Conservation (phyloP, 2,113 vertebrate species). For the Cranoglanis bouderius region DNA sequence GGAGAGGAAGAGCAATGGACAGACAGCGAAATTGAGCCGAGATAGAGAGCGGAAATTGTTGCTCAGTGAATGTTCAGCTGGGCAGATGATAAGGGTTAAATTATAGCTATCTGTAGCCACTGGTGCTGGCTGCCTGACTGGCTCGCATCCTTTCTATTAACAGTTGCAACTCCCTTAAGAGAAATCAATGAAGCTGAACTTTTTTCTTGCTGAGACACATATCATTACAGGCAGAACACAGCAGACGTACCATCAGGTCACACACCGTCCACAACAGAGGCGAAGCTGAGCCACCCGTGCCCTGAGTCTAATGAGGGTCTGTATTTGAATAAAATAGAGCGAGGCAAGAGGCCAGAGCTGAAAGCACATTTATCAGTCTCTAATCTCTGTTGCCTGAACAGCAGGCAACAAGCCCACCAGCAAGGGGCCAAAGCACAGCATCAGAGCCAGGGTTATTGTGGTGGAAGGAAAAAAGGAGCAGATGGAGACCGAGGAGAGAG, state of each 20-base stretch:
- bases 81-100: slow-evolving; percentile 45
- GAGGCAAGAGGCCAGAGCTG: slow-evolving; percentile 22
- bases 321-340: slow-evolving; percentile 32
- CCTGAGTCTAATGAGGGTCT: slow-evolving; percentile 43
- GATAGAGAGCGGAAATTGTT: slow-evolving; percentile 42
- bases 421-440: slow-evolving; percentile 19
- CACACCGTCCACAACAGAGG: not conserved
- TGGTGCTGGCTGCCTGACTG: slow-evolving; percentile 21
- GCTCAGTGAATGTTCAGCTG: slow-evolving; percentile 37
- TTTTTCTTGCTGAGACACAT: slow-evolving; percentile 10
- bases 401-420: slow-evolving; percentile 27
- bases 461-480: not conserved
- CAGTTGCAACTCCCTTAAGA: slow-evolving; percentile 26
- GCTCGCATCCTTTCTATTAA: slow-evolving; percentile 28
- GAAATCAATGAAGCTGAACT: slow-evolving; percentile 22
- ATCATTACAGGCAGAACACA: slow-evolving; percentile 27
- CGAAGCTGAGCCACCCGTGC: not conserved
- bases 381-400: slow-evolving; percentile 39
- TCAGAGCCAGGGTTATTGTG: slow-evolving; percentile 5
- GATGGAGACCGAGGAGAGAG: not conserved
- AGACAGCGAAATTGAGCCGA: slow-evolving; percentile 43
- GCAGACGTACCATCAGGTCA: not conserved
- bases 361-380: slow-evolving; percentile 42
- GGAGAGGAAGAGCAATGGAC: slow-evolving; percentile 20
- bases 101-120: slow-evolving; percentile 46